Evolutionary conservation across 2,113 vertebrate genomes (phyloP), one percentile per base, ranked within the genome.

Genomic region (Mus pahari): DNA sequence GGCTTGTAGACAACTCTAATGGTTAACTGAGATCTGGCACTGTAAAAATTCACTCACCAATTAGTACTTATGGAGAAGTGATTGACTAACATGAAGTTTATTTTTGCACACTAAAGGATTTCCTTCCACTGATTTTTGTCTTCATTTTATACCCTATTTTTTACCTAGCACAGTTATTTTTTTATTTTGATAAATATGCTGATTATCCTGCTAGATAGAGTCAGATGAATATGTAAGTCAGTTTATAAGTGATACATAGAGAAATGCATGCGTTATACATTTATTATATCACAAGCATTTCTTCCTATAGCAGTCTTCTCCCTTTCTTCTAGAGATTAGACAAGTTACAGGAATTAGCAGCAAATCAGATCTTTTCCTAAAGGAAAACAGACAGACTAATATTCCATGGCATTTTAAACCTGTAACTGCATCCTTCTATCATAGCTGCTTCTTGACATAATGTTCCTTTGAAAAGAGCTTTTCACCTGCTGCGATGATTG

Each of bases 381-480:
- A 50, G 10, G 48, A 89, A 90, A 88, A 74, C 20, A 89, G 71
- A 91, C 45, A 2, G 42, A 50, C 31, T 87, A 87, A 92, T 97
- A 55, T n/a, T 86, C 31, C 62, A 78, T 82, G 39, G 5, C 8
- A 79, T 92, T 73, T 5, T 68, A 94, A 90, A 22, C 75, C 70
- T 78, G 12, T 87, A 77, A 68, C 75, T 28, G 90, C 50, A 75
- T 93, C 36, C 60, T 95, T 68, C 45, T 90, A 58, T 60, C 78
- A 62, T 86, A 81, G 58, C n/a, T 84, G 5, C 60, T 97, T 90
- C 60, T 84, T 94, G 45, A 90, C 64, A 89, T 87, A 82, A 89
- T 86, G 50, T 94, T 89, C 87, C 83, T 91, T 91, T 79, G 24
- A 88, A 97, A 94, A 79, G 73, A 90, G 33, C 16, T 66, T 90